These are phyloP conservation scores for Meta bourneti DNA, from an alignment of 2,888 invertebrate genomes.

Conservation along the genomic window DNA sequence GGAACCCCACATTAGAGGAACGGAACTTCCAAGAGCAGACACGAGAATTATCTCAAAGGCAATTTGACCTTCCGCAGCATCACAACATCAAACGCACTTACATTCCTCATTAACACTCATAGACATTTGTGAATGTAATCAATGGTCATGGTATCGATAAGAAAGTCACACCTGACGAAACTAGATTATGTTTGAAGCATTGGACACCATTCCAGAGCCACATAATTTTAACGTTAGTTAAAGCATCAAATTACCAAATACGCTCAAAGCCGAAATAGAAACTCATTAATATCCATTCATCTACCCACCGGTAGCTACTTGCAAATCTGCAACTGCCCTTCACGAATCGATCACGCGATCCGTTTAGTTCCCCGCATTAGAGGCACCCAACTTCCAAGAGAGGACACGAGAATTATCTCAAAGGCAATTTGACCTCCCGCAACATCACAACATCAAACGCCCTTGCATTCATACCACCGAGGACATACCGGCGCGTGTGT, in stretches of 20 bases:
- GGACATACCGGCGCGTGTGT: neutral
- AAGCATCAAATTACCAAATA: too few relatives aligned
- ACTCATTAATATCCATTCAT: slow-evolving; percentile 13
- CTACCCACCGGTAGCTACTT: neutral
- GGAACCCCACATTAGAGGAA: slow-evolving; percentile 3
- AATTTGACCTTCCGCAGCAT: neutral
- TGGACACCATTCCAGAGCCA: too few relatives aligned
- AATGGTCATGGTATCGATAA: too few relatives aligned
- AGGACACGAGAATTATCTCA: slow-evolving; percentile 18
- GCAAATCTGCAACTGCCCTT: neutral
- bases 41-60: slow-evolving; percentile 15
- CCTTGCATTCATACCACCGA: neutral
- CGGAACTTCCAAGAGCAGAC: slow-evolving; percentile 7
- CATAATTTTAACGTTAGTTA: too few relatives aligned
- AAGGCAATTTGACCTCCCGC: neutral
- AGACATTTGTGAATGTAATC: too few relatives aligned
- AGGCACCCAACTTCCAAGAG: slow-evolving; percentile 10
- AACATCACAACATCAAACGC: slow-evolving; percentile 40
- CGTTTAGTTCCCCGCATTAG: slow-evolving; percentile 14
- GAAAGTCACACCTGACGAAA: too few relatives aligned
- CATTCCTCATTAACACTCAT: too few relatives aligned
- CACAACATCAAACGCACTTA: neutral
- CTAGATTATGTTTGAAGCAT: too few relatives aligned
- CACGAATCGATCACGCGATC: slow-evolving; percentile 28
- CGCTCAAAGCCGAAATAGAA: neutral